Percentiles rank a stretch among this genome's conserved stretches.
Evolutionary conservation across 2,113 vertebrate genomes (phyloP).

Genomic region (Entosphenus tridentatus): DNA sequence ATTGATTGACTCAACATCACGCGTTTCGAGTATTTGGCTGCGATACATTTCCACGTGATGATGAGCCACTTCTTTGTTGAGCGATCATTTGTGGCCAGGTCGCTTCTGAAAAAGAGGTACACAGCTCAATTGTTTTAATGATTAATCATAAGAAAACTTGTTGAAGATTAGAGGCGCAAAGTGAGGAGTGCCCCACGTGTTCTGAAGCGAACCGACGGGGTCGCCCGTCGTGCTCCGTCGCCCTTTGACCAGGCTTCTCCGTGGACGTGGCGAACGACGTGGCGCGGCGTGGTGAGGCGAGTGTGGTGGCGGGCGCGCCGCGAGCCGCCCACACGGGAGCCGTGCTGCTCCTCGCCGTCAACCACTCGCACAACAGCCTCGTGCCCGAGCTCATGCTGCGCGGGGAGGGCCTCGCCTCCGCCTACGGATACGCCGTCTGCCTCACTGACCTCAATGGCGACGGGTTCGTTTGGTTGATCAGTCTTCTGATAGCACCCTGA

Average conservation of each 20-base stretch:
- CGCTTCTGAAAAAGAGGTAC: too few species aligned
- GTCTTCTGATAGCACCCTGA: neutral
- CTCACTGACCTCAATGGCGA: slow-evolving; percentile 59
- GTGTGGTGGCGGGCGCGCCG: slow-evolving; percentile 65
- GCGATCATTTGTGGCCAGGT: too few species aligned
- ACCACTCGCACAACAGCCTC: slow-evolving; percentile 46
- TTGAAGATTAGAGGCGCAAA: too few species aligned
- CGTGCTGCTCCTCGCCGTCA: slow-evolving; percentile 47
- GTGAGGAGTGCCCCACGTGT: too few species aligned
- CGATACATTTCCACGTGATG: too few species aligned
- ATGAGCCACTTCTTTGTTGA: too few species aligned
- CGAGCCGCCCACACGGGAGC: slow-evolving; percentile 76
- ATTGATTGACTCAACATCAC: too few species aligned
- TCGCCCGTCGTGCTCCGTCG: too few species aligned
- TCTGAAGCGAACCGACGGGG: too few species aligned
- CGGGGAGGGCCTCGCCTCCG: slow-evolving; percentile 58
- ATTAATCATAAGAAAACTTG: too few species aligned
- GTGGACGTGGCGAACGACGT: slow-evolving; percentile 53
- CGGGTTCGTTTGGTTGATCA: slow-evolving; percentile 29
- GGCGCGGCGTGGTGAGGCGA: slow-evolving; percentile 34
- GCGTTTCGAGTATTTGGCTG: too few species aligned
- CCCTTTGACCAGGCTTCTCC: slow-evolving; percentile 44
- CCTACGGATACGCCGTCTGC: slow-evolving; percentile 56
- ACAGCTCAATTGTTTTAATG: too few species aligned
- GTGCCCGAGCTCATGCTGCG: slow-evolving; percentile 45